Base-by-base conservation (phyloP, 1,140 invertebrate genomes). In the Pseudoatta argentina region DNA sequence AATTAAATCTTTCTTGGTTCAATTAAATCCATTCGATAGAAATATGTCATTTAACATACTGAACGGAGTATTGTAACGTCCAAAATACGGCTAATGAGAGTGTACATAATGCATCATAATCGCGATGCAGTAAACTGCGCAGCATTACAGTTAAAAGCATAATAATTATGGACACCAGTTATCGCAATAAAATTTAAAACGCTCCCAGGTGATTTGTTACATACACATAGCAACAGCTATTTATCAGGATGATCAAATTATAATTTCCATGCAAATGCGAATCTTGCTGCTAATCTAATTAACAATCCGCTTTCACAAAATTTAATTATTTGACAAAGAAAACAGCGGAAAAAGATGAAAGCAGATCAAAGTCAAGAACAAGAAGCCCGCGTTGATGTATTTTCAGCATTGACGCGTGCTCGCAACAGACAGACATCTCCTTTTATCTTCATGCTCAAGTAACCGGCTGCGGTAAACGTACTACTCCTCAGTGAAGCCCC, bases 121-220 rank as follows among this genome's bases (percentile, higher is more conserved):
- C 59, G 73, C 79, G 67, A 73, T 82, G 18, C 24, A 48, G 55
- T 75, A 83, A 83, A 83, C 69, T 57, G 69, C 27, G 55, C 55
- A 30, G 27, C 18, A 61, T 83, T 61, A 34, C 79, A 75, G 69
- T 83, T 75, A 83, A 83, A 83, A 83, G 79, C 79, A 57, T 61
- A 73, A 83, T 75, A 83, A 83, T 83, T 75, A 75, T 53, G 39
- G 55, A 34, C 55, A 69, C 79, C 55, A 73, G 79, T 82, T 82
- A 82, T 61, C 53, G 79, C 55, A 24, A 82, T 83, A 73, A 83
- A 83, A 83, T 75, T 83, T 83, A 48, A 83, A 83, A 83, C 55
- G 57, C n/a, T 83, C 79, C 69, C 79, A 61, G n/a, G 55, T 24
- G 79, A 48, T 27, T 24, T 24, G 24, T 24, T 24, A 24, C 24